Conservation (phyloP, 2,888 invertebrate species). For the Sympetrum striolatum region DNA sequence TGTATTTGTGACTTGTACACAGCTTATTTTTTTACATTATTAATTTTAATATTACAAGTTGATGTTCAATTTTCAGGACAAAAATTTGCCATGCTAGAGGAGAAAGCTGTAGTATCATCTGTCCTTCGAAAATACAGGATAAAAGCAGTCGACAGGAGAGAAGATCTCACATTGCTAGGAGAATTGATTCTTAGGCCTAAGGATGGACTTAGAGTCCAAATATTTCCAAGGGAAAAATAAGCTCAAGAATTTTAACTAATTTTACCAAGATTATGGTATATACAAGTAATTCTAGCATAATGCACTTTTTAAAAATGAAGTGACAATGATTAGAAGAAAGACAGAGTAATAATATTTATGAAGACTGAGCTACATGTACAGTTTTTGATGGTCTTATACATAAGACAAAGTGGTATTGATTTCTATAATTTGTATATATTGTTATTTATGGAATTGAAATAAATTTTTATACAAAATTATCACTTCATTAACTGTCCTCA, state of each 20-base stretch:
- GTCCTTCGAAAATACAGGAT: slow-evolving; percentile 66
- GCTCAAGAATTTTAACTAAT: neutral
- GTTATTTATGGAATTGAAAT: no score
- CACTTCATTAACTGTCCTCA: no score
- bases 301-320: neutral
- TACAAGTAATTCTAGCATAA: neutral
- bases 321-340: no score
- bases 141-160: slow-evolving; percentile 64
- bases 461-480: no score
- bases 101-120: slow-evolving; percentile 66
- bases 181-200: slow-evolving; percentile 68
- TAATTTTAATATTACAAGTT: neutral
- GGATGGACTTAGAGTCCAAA: slow-evolving; percentile 63
- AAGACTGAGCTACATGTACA: no score
- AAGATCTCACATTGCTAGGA: slow-evolving; percentile 65
- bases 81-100: slow-evolving; percentile 66
- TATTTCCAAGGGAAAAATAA: slow-evolving; percentile 25
- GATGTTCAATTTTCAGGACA: slow-evolving; percentile 58
- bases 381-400: no score
- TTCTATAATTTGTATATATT: no score
- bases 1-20: no score
- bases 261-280: neutral
- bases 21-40: neutral
- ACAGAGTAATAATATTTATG: no score
- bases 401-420: no score